Base-by-base conservation (phyloP, 2,113 vertebrate species). In the Odontesthes bonariensis region DNA sequence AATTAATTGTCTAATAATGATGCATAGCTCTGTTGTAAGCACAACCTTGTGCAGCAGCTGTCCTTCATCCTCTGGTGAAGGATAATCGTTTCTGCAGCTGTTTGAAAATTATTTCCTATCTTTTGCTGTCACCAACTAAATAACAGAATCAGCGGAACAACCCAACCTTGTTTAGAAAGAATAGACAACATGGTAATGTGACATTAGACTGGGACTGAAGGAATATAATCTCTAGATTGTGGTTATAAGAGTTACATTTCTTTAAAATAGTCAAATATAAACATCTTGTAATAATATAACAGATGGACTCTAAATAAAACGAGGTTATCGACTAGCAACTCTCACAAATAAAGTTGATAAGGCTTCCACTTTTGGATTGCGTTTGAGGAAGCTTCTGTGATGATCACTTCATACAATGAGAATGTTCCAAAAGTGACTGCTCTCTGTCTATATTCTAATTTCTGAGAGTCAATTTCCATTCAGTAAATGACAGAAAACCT, bases 1-100 rank as follows among this genome's bases (percentile, higher is more conserved):
- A 89, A 91, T 92, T 92, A 91, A 92, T 87, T 78, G 66, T 86
- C 84, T 90, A 90, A 93, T 92, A 91, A 87, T 92, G 92, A 93
- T 87, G 83, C 84, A 90, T 87, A 74, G 84, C 81, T 86, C 32
- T 78, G 82, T 79, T 79, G 64, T 75, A 77, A 81, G 72, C 64
- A 46, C 82, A 83, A 85, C 86, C 86, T 88, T 89, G 79, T 69
- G 68, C 73, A 69, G 72, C n/a, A 61, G 71, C 79, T 81, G 87
- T 80, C 92, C 91, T 94, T 90, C 90, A 91, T 91, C 80, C 73
- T 73, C 51, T 67, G 75, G 90, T 88, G 86, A 92, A 93, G 87
- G 89, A 83, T 89, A 92, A 88, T 90, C 58, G 73, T 88, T 86
- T 81, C 60, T 72, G 75, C 88, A 91, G 90, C 85, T 86, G 87